Percentiles rank a stretch among this genome's conserved stretches.
Conservation (phyloP, 92 coral and sea anemone genomes). For the Umimayanthus chanpuru region DNA sequence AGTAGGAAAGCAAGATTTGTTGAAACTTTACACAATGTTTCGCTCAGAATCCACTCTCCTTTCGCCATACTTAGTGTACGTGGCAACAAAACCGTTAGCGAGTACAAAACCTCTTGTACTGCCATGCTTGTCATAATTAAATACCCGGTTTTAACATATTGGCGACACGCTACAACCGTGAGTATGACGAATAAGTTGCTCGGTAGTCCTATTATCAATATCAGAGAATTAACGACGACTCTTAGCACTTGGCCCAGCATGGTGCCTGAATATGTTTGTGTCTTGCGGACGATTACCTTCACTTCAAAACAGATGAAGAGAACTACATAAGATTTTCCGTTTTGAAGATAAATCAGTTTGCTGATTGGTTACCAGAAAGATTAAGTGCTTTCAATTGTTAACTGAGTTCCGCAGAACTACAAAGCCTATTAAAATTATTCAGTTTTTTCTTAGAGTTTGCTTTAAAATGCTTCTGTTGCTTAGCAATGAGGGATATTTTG, state of each 20-base stretch:
- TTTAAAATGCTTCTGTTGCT: no score
- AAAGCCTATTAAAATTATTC: no score
- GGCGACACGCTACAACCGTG: neutral
- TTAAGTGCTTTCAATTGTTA: neutral
- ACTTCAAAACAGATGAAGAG: neutral
- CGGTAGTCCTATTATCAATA: neutral
- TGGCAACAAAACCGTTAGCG: neutral
- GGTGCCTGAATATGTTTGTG: neutral
- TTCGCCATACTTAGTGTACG: neutral
- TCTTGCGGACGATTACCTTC: neutral
- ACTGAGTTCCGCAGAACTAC: no score
- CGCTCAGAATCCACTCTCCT: neutral
- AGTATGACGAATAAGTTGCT: neutral
- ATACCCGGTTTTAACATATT: neutral
- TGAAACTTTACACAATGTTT: neutral
- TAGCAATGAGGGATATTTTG: neutral
- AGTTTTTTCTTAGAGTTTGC: no score
- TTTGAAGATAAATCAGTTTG: no score
- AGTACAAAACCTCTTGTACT: neutral
- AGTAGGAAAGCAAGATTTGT: neutral
- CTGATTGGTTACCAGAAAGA: no score
- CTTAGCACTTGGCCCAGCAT: neutral
- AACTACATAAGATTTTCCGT: no score
- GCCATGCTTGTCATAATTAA: neutral
- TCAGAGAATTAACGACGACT: neutral